phyloP scores from a whole-genome alignment of 2,888 invertebrate species.

The Cistogaster globosa region DNA sequence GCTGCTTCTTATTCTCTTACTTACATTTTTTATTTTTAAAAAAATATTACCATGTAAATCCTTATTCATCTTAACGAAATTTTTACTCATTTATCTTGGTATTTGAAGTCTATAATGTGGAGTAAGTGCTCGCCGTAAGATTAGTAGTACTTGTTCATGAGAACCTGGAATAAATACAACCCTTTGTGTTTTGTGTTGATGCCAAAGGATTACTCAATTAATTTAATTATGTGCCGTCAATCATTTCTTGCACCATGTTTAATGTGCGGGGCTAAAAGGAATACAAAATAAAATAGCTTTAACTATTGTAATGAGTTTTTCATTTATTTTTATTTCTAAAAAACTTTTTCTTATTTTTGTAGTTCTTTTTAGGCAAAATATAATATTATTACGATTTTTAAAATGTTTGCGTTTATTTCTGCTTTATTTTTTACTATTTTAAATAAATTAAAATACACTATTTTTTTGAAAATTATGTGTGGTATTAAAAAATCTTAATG shows the following conservation, averaged over 20 bases:
- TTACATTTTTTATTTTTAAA: background rate
- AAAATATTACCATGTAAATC: slow-evolving; percentile 57
- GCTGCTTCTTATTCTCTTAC: slow-evolving; percentile 40
- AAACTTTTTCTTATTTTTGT: slow-evolving; percentile 36
- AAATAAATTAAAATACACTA: too few species aligned
- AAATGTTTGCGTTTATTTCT: too few species aligned
- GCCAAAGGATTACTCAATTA: slow-evolving; percentile 83
- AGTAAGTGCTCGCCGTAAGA: slow-evolving; percentile 31
- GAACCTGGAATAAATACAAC: slow-evolving; percentile 32
- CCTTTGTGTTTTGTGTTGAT: slow-evolving; percentile 70
- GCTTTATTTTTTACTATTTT: too few species aligned
- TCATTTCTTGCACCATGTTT: slow-evolving; percentile 77
- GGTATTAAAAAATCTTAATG: too few species aligned
- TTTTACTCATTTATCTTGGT: slow-evolving; percentile 77
- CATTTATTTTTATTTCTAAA: slow-evolving; percentile 74
- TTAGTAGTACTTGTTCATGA: slow-evolving; percentile 57
- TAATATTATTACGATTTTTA: background rate
- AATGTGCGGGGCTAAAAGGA: slow-evolving; percentile 25
- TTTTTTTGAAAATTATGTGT: too few species aligned
- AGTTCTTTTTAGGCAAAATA: slow-evolving; percentile 4
- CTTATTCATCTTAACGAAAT: slow-evolving; percentile 57
- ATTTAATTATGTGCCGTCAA: slow-evolving; percentile 84
- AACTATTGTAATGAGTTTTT: slow-evolving; percentile 74
- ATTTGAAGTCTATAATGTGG: slow-evolving; percentile 32
- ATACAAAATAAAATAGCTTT: slow-evolving; percentile 26